These are phyloP conservation scores for Cyanoderma ruficeps DNA, from an alignment of 2,113 vertebrate species.

Conservation along the genomic window DNA sequence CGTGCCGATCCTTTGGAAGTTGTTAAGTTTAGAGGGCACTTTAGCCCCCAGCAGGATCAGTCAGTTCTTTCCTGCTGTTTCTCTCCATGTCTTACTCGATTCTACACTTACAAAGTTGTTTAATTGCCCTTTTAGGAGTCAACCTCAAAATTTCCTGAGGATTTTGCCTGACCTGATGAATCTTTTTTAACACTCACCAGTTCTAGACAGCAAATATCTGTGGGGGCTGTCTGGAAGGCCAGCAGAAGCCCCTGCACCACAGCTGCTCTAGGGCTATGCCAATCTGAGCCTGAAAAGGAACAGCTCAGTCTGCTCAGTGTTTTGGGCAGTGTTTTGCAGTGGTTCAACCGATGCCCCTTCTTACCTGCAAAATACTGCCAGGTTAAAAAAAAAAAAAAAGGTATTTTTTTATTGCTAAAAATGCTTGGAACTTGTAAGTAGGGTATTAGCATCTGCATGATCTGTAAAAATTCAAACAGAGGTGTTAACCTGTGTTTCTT, in stretches of 20 bases:
- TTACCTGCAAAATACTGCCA: not conserved
- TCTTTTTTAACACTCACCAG: not conserved
- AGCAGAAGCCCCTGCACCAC: not conserved
- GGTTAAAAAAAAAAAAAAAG: not conserved
- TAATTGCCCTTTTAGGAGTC: not conserved
- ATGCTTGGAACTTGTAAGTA: not conserved
- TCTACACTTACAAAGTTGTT: conserved; percentile 46
- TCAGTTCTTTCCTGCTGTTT: conserved; percentile 22
- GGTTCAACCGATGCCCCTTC: conserved; percentile 4
- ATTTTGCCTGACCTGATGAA: not conserved
- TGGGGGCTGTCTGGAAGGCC: not conserved
- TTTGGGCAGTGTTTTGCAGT: not conserved
- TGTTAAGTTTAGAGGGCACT: conserved; percentile 51
- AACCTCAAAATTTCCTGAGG: not conserved
- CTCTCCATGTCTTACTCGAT: not conserved
- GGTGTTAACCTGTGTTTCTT: not conserved
- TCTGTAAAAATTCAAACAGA: not conserved
- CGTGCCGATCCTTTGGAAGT: conserved; percentile 3
- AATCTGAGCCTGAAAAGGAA: not conserved
- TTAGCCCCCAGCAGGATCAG: conserved; percentile 34
- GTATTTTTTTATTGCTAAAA: not conserved
- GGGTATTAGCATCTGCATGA: not conserved
- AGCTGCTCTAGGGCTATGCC: not conserved
- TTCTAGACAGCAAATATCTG: not conserved
- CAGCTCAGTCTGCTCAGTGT: not conserved